Evolutionary conservation across 1,140 invertebrate genomes (phyloP).

Genomic region (Drosophila seguyi): DNA sequence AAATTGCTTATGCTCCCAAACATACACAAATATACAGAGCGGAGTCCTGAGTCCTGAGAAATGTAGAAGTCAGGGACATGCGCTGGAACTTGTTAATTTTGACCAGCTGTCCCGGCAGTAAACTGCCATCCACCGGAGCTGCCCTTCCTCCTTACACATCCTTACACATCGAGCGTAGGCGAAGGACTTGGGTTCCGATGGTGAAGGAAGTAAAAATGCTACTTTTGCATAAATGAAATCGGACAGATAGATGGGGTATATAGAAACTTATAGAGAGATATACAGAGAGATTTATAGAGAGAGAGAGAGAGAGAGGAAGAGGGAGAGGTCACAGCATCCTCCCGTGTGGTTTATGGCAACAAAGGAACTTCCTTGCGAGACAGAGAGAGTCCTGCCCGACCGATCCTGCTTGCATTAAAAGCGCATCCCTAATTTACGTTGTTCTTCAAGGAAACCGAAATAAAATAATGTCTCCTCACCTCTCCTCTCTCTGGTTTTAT

Average conservation of each 20-base stretch:
- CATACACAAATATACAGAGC: constrained; percentile 44
- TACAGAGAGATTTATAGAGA: background rate
- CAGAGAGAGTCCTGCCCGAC: too few species aligned
- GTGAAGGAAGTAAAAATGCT: constrained; percentile 50
- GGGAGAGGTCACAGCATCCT: background rate
- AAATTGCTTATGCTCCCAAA: constrained; percentile 77
- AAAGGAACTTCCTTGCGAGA: constrained; percentile 12
- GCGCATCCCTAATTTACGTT: constrained; percentile 49
- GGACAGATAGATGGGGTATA: constrained; percentile 44
- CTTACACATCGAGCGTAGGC: background rate
- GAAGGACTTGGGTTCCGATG: background rate
- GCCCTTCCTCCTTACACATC: background rate
- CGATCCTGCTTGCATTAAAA: constrained; percentile 46
- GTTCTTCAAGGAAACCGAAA: constrained; percentile 28
- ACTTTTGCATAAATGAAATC: constrained; percentile 76
- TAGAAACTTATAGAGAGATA: constrained; percentile 16
- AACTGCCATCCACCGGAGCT: constrained; percentile 44
- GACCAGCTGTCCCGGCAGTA: constrained; percentile 76
- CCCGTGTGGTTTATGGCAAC: constrained; percentile 19
- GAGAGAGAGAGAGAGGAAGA: too few species aligned
- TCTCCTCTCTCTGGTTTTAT: background rate
- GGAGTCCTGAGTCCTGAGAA: constrained; percentile 3
- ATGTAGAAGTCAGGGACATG: constrained; percentile 38
- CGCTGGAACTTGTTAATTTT: constrained; percentile 81
- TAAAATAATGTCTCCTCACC: constrained; percentile 62